Evolutionary conservation across 2,888 invertebrate genomes (phyloP).

Genomic region (Nymphalis c-album): DNA sequence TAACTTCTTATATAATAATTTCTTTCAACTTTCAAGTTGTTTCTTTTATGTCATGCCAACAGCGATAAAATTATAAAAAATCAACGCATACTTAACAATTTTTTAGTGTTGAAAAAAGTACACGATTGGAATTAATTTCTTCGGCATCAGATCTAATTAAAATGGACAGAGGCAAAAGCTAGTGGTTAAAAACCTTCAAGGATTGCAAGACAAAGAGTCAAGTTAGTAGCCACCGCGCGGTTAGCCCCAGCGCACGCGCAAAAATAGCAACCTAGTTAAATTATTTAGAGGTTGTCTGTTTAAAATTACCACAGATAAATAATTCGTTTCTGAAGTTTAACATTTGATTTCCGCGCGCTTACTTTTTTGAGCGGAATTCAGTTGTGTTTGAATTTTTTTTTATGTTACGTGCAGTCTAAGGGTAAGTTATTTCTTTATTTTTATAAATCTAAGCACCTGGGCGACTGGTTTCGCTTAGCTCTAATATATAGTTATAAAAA

Average conservation of each 20-base stretch:
- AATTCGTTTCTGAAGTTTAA: conserved; percentile 47
- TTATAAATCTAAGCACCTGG: too few relatives aligned
- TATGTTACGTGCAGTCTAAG: conserved; percentile 46
- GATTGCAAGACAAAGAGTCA: conserved; percentile 51
- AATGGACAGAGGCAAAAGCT: conserved; percentile 55
- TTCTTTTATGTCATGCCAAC: too few relatives aligned
- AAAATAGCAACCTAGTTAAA: conserved; percentile 59
- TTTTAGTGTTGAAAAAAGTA: conserved; percentile 11
- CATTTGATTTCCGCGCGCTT: conserved; percentile 55
- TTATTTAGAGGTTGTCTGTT: conserved; percentile 65
- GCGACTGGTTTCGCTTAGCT: too few relatives aligned
- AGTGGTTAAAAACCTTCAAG: conserved; percentile 62
- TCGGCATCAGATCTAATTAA: conserved; percentile 41
- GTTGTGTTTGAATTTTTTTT: conserved; percentile 49
- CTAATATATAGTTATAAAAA: too few relatives aligned
- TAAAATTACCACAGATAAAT: conserved; percentile 12
- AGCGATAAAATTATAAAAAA: conserved; percentile 2
- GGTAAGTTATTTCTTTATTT: conserved; percentile 44
- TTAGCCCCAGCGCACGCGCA: conserved; percentile 67
- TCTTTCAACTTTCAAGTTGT: too few relatives aligned
- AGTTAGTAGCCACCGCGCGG: conserved; percentile 64
- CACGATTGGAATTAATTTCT: conserved; percentile 39
- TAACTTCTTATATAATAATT: too few relatives aligned
- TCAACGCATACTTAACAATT: neutral
- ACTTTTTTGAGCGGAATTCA: conserved; percentile 51